These are phyloP conservation scores for Aphaenogaster rudis DNA, from an alignment of 1,140 invertebrate species.

Conservation along the genomic window DNA sequence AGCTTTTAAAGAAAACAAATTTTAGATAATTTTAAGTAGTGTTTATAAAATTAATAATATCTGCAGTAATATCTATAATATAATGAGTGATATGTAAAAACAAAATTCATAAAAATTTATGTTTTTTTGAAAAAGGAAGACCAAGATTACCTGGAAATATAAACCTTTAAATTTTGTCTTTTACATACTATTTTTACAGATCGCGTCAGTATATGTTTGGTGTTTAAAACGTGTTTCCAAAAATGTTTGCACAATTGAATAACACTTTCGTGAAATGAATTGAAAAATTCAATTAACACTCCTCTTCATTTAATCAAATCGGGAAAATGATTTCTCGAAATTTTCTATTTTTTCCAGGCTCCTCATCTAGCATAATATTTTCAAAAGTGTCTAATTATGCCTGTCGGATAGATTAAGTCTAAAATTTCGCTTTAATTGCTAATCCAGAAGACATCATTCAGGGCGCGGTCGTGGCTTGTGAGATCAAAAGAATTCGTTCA, in stretches of 20 bases:
- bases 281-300: constrained; percentile 28
- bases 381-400: neutral
- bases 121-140: neutral
- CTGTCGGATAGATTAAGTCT: neutral
- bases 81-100: neutral
- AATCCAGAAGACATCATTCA: neutral
- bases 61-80: neutral
- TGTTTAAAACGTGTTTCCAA: neutral
- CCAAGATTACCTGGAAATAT: neutral
- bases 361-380: neutral
- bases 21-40: too few species aligned
- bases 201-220: neutral
- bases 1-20: too few species aligned
- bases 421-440: constrained; percentile 15
- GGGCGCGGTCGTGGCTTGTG: neutral
- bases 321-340: neutral
- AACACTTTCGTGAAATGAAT: too few species aligned
- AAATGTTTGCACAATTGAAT: neutral
- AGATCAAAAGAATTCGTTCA: neutral
- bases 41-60: neutral
- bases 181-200: neutral
- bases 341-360: neutral
- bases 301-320: neutral
- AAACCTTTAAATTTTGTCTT: neutral
- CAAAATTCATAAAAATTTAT: neutral